phyloP scores from a whole-genome alignment of 1,140 invertebrate genomes.

The Trinorchestia longiramus region DNA sequence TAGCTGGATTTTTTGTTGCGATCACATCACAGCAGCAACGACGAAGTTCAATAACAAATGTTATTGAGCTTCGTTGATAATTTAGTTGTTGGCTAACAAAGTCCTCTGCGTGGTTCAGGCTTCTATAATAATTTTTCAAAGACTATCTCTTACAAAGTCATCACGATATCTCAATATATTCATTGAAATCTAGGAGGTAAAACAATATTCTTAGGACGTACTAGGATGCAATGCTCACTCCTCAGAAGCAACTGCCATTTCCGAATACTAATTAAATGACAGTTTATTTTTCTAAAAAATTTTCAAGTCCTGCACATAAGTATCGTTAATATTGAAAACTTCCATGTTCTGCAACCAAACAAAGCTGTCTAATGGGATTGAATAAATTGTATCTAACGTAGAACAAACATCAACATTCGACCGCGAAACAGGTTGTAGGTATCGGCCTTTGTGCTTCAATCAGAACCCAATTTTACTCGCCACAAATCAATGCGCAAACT shows the following conservation, averaged over 20 bases:
- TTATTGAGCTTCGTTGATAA: no score
- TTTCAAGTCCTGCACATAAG: background rate
- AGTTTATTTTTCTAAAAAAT: background rate
- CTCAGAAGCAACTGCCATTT: background rate
- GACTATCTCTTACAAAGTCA: background rate
- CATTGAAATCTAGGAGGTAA: background rate
- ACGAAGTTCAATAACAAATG: background rate
- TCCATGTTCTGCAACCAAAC: background rate
- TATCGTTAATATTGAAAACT: background rate
- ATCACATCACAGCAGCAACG: background rate
- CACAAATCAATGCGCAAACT: background rate
- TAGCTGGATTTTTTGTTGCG: background rate
- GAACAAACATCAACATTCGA: background rate
- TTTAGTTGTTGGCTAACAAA: background rate
- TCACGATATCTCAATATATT: background rate
- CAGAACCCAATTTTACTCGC: background rate
- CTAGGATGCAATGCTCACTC: background rate
- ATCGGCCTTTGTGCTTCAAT: background rate
- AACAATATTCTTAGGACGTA: background rate
- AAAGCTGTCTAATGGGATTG: background rate
- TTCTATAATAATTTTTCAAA: background rate
- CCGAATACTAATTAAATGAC: background rate
- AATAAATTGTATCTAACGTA: background rate
- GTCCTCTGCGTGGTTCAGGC: background rate
- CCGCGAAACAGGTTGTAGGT: background rate